Evolutionary conservation across 2,888 invertebrate species (phyloP), one percentile per base, ranked within the genome.

Genomic region (Theodoxus fluviatilis): DNA sequence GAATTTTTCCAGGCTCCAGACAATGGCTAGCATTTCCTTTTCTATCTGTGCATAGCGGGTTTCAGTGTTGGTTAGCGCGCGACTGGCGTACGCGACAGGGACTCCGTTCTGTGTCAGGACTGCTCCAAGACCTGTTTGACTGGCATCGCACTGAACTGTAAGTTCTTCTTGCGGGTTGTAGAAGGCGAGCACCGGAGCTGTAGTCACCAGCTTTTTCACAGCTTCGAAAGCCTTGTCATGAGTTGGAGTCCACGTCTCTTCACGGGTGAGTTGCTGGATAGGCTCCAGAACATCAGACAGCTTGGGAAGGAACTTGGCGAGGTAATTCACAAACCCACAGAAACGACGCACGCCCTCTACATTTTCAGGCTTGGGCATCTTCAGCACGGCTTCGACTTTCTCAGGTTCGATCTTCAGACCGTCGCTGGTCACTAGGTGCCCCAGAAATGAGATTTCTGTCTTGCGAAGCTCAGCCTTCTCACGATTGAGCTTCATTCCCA

Each of bases 41-140:
- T 80, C 77, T 12, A 79, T 76, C 55, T 79, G 75, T 7, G 76
- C 74, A 59, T 76, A 78, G 43, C 68, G 38, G 9, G 68, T 66
- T 37, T 78, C 74, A 6, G 73, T 72, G 33, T 47, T 43, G 1
- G 72, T 76, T 18, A 75, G 63, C 12, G 76, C 68, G 28, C 76
- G 61, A 7, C 70, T 67, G 1, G 74, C 76, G 71, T 74, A 76
- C 1, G 76, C 74, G 3, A 79, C 49, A 18, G 73, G 71, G 55
- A 75, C 71, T 12, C 67, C 70, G 2, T 74, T 18, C 43, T 76
- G 77, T 37, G 74, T 12, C 15, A 79, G 55, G 1, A 55, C 68
- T 18, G 75, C 73, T 15, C 75, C 76, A 9, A 79, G 63, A 1
- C 76, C 77, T 7, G 49, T 67, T 28, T 70, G 64, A 18, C 64